Base-by-base conservation (phyloP, 2,888 invertebrate species). In the Hipparchia semele region DNA sequence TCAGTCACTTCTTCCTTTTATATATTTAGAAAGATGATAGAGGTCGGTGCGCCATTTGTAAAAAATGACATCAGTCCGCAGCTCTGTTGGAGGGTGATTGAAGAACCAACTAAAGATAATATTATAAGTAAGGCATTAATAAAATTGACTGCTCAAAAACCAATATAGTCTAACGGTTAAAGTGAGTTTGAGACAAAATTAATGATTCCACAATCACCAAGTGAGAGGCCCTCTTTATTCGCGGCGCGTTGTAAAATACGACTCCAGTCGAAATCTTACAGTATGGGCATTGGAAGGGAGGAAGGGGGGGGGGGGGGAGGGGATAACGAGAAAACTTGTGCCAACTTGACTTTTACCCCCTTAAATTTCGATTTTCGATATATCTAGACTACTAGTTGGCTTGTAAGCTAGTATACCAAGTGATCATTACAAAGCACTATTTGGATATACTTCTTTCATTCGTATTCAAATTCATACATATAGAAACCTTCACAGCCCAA, bases 241-340 rank as follows among this genome's bases (percentile, higher is more conserved):
- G 10, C 39, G 12, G 39, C 59, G 39, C 59, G 59, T 39, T 60
- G 10, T 60, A 60, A 60, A 60, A 60, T 60, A 60, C 59, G 59
- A 60, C 59, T 10, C 10, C 6, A 60, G 59, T 60, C 13, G 10
- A 10, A 33, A 59, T 59, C 59, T 33, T 10, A 1, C 59, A 59
- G 59, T 60, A 60, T 39, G 39, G 53, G 10, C 10, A 39, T 39
- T 39, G 39, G 23, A 23, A 23, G 23, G 23, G 23, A 23, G 23
- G 23, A 23, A 23, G 23, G 23, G 39, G 39, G 39, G 5, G 53
- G 12, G 8, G 4, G 12, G 53, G 8, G n/a, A n/a, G n/a, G 12
- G 59, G 59, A 5, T 60, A 60, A 60, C 59, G 59, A 60, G 59
- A 60, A 60, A 60, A 60, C 59, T 60, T 60, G 59, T 10, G 59